Evolutionary conservation across 2,113 vertebrate genomes (phyloP).

Genomic region (Dascyllus trimaculatus): DNA sequence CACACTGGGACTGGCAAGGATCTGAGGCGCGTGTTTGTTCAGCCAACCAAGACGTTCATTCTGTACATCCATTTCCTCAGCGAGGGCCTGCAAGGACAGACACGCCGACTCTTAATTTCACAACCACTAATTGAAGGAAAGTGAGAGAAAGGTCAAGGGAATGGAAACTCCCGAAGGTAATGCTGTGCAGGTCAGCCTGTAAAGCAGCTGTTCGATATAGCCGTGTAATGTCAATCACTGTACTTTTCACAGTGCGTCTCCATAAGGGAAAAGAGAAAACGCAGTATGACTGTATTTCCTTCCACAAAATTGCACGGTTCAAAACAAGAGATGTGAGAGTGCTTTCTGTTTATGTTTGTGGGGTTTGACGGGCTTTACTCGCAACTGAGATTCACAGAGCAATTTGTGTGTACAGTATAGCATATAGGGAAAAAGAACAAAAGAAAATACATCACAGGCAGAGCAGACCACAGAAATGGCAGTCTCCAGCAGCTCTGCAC

Average conservation of each 20-base stretch:
- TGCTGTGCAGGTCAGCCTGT: not conserved
- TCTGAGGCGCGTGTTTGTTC: conserved; percentile 88
- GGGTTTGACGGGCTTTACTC: conserved; percentile 17
- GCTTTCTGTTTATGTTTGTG: conserved; percentile 18
- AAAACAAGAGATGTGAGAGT: conserved; percentile 16
- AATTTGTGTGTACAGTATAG: conserved; percentile 18
- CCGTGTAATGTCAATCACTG: not conserved
- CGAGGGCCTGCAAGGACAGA: conserved; percentile 82
- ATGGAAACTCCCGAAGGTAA: not conserved
- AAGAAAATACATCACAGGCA: not conserved
- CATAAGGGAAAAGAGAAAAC: conserved; percentile 4
- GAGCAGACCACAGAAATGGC: conserved; percentile 25
- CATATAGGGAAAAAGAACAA: not conserved
- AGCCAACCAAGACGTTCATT: conserved; percentile 90
- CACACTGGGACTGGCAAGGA: conserved; percentile 86
- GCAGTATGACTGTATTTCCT: not conserved
- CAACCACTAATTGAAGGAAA: not conserved
- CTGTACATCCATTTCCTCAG: conserved; percentile 87
- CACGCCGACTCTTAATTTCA: conserved; percentile 4
- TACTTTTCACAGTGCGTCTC: not conserved
- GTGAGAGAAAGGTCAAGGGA: not conserved
- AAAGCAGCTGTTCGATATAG: not conserved
- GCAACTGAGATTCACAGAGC: conserved; percentile 26
- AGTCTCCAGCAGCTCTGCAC: not conserved
- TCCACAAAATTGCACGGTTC: not conserved